Conservation (phyloP, 2,888 invertebrate species). For the Drosophila barbarae region DNA sequence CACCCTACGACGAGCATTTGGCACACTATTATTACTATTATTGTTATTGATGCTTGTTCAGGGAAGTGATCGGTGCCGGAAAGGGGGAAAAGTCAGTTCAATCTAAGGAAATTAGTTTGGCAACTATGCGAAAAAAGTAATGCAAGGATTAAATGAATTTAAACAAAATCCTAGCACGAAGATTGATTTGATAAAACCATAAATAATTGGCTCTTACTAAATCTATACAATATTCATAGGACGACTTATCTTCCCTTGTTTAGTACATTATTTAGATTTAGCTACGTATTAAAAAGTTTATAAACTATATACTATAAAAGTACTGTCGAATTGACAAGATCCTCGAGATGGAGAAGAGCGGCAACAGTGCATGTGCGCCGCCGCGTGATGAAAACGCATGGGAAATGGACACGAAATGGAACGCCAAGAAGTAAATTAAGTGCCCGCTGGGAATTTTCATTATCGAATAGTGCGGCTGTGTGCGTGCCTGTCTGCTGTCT, state of each 20-base stretch:
- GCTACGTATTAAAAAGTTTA: neutral
- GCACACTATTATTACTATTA: slow-evolving; percentile 67
- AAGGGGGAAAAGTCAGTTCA: slow-evolving; percentile 14
- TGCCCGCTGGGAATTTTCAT: slow-evolving; percentile 70
- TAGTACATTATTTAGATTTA: neutral
- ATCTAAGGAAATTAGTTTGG: slow-evolving; percentile 5
- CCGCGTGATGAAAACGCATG: slow-evolving; percentile 42
- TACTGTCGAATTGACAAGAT: slow-evolving; percentile 1
- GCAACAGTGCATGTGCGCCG: slow-evolving; percentile 49
- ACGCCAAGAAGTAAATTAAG: slow-evolving; percentile 67
- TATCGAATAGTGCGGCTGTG: slow-evolving; percentile 40
- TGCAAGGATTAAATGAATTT: slow-evolving; percentile 1
- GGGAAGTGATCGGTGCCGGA: neutral
- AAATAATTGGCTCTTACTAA: neutral
- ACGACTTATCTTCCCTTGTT: no score
- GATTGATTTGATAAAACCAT: no score
- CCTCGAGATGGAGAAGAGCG: slow-evolving; percentile 43
- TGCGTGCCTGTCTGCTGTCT: slow-evolving; percentile 33
- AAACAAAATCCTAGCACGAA: neutral
- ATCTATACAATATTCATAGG: neutral
- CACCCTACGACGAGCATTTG: slow-evolving; percentile 43
- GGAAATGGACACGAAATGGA: slow-evolving; percentile 57
- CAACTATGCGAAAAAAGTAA: neutral
- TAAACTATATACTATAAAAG: neutral
- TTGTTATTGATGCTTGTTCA: slow-evolving; percentile 46